Evolutionary conservation across 2,888 invertebrate species (phyloP), one percentile per base, ranked within the genome.

Genomic region (Scaeva pyrastri): DNA sequence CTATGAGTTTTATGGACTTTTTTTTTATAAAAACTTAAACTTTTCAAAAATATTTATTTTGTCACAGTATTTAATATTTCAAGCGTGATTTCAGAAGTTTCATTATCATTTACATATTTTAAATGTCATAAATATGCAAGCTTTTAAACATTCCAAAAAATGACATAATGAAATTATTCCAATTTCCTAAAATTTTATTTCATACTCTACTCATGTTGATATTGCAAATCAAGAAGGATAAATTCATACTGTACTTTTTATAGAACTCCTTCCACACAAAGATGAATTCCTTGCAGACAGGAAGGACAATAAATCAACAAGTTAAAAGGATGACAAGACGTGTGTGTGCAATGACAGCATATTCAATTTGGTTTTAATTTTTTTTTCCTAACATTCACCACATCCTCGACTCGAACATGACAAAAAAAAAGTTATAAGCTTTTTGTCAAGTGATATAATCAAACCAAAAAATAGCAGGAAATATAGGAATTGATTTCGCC

Each of bases 301-400:
- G 82, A 87, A 82, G 72, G 41, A 74, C 56, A 74, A 87, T 87
- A 87, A 87, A 87, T 87, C 86, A 86, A 74, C 82, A 82, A 87
- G 86, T 82, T 16, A 19, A 14, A 7, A 21, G 8, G 12, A 64
- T 2, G 36, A 66, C 31, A 87, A 70, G 85, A 81, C 85, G 31
- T 86, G 81, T 86, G 31, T 84, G 79, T 84, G 81, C 81, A 81
- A 85, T 81, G 85, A 76, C 81, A 85, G 76, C 80, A 85, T 77
- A 80, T 85, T 62, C 72, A 73, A 70, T 73, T 86, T 68, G 72
- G 66, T 70, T 70, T 19, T 64, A 50, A 43, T 58, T 43, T 60
- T 64, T 64, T 70, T 12, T 7, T 36, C 10, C 12, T 7, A n/a
- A 7, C 41, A 36, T 26, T 45, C 23, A 39, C 72, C 21, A 50